Evolutionary conservation across 2,888 invertebrate species (phyloP), one percentile per base, ranked within the genome.

Genomic region (Augochlorella aurata): DNA sequence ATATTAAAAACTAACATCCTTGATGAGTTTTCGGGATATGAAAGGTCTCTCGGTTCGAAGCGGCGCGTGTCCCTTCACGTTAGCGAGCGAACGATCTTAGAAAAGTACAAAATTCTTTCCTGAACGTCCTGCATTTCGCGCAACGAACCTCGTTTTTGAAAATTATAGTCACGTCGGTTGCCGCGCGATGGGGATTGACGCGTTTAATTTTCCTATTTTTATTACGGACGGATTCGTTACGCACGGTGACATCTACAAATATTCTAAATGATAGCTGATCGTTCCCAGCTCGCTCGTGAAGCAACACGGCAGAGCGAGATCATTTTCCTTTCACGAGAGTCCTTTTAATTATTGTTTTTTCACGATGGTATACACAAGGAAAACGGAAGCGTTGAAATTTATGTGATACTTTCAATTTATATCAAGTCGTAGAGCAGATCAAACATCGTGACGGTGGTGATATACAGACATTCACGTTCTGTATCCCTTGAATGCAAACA

Each of bases 41-140:
- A n/a, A 78, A 79, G 77, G 72, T 77, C 74, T 82, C 83, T 81
- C 83, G 80, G 75, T 61, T 61, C 71, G 16, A 58, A 44, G 75
- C 63, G 54, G 71, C 24, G 67, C 58, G 70, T 81, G 85, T 87
- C 75, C 61, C 85, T 83, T 86, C 82, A 82, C 82, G 83, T 38
- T 49, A 83, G 82, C 88, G 84, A 79, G 61, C 78, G 81, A 80
- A 88, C 86, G 89, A 86, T 88, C 89, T 86, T 88, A 87, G 87
- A 88, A 90, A 83, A 91, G 91, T 91, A 91, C 91, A 91, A 91
- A 91, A 91, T 91, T 91, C 80, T 82, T 88, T 86, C 87, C 84
- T 79, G 85, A 87, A 91, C 88, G 88, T 90, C 88, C 84, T 85
- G 84, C 81, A 85, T 85, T 71, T 87, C 78, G 83, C 84, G 87